These are phyloP conservation scores for Caenorhabditis auriculariae DNA, from an alignment of 2,888 invertebrate species.

Conservation along the genomic window DNA sequence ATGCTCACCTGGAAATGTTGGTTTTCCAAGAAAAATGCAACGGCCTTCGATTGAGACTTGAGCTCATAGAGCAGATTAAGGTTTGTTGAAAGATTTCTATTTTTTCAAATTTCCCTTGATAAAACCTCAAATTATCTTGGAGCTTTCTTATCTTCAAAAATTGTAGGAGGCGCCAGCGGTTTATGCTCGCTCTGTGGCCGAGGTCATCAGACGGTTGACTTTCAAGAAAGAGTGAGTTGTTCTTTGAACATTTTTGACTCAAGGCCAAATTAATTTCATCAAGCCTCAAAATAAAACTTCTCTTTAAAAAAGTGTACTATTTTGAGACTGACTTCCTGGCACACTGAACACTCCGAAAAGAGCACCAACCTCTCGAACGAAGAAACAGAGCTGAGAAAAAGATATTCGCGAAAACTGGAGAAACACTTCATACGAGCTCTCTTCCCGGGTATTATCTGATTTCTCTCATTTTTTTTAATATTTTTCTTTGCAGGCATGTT, in stretches of 20 bases:
- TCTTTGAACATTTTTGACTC: too few relatives aligned
- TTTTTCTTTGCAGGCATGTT: constrained; percentile 69
- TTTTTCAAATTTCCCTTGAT: background rate
- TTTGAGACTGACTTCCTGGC: constrained; percentile 44
- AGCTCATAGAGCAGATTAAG: constrained; percentile 38
- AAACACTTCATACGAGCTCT: constrained; percentile 79
- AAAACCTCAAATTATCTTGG: background rate
- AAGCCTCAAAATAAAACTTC: background rate
- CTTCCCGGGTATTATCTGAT: constrained; percentile 77
- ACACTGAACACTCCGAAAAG: constrained; percentile 38
- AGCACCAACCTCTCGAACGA: constrained; percentile 74
- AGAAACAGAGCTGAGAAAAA: constrained; percentile 78
- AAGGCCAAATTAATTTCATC: background rate
- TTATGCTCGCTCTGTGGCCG: constrained; percentile 52
- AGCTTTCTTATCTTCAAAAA: constrained; percentile 28
- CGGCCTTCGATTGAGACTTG: constrained; percentile 38
- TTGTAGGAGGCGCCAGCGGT: constrained; percentile 51
- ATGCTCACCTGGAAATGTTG: constrained; percentile 40
- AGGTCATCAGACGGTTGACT: constrained; percentile 49
- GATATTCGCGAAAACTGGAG: constrained; percentile 78
- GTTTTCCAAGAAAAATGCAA: constrained; percentile 51
- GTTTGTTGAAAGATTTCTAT: background rate
- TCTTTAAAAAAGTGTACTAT: background rate
- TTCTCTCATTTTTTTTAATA: background rate
- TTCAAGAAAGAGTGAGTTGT: constrained; percentile 32